Evolutionary conservation across 2,113 vertebrate genomes (phyloP).

Genomic region (Amphiprion ocellaris): DNA sequence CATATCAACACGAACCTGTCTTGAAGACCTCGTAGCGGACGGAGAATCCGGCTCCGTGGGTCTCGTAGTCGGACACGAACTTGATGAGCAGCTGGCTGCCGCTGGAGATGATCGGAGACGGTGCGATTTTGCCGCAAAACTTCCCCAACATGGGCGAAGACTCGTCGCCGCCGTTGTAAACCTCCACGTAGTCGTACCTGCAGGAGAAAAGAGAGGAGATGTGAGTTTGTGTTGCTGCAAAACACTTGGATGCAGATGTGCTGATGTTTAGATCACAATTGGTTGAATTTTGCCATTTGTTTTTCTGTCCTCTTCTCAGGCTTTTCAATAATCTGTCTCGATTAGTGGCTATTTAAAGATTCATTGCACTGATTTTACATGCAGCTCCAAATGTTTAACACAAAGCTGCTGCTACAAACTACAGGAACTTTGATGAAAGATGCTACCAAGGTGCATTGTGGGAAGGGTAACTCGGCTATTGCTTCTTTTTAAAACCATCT

Average conservation of each 20-base stretch:
- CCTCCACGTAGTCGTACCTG: conserved; percentile 99
- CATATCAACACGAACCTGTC: conserved; percentile 84
- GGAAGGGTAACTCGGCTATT: background rate
- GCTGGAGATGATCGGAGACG: conserved; percentile 92
- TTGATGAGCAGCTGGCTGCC: conserved; percentile 94
- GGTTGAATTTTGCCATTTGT: background rate
- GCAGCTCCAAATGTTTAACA: no score
- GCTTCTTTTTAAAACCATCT: background rate
- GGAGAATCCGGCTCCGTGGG: conserved; percentile 97
- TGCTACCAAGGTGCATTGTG: background rate
- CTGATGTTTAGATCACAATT: conserved; percentile 1
- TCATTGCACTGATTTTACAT: conserved; percentile 1
- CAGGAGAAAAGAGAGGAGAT: background rate
- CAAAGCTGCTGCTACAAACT: no score
- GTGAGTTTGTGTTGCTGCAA: background rate
- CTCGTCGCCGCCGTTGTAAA: conserved; percentile 93
- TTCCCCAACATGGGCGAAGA: conserved; percentile 89
- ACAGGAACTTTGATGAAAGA: no score
- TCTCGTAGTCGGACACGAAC: conserved; percentile 99
- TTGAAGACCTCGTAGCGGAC: conserved; percentile 99
- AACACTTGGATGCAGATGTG: background rate
- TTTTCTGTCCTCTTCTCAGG: no score
- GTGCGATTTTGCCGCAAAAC: conserved; percentile 97
- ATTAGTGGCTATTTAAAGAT: background rate
- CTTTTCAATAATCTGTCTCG: no score